Base-by-base conservation (phyloP, 2,113 vertebrate genomes). In the Amblyornis subalaris region DNA sequence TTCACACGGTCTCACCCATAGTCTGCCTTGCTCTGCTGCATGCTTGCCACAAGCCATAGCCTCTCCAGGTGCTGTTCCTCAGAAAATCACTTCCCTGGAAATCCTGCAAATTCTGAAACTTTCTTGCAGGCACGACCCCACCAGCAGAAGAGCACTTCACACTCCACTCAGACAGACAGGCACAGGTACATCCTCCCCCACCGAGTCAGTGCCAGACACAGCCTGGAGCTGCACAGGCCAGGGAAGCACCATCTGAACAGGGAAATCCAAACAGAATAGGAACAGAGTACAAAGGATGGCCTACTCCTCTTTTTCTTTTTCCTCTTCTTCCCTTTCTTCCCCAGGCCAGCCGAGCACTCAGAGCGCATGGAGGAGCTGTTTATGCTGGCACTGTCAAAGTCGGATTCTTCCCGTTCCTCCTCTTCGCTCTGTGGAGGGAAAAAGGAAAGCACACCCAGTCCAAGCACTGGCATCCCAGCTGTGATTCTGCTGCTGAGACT, bases 261-360 rank as follows among this genome's bases (percentile, higher is more conserved):
- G 58, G 47, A 84, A 89, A 85, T 66, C 40, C 85, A 80, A 77
- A 60, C 53, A 88, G 48, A 88, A 72, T 3, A 54, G 81, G 67
- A 79, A 64, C 20, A 66, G 80, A 92, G 83, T 74, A 80, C 55
- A 85, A 85, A 83, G 66, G 69, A 93, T 93, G 54, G 95, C 98
- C 95, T 98, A 99, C 99, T 98, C 98, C 98, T 99, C 97, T 98
- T 99, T 97, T 99, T 99, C 97, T 99, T 99, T 90, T 98, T 98
- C 92, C 98, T 97, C 95, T 98, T 98, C 89, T 98, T 98, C 47
- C 97, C 97, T 96, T 97, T 99, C 97, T 99, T 99, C 94, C 98
- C 99, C 95, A 98, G 95, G 45, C 98, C 98, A 12, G 98, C 97
- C 0, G 98, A 98, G 95, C 98, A 98, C 89, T 99, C 99, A 0